Conservation (phyloP, 2,888 invertebrate genomes). For the Calameuta idolon region DNA sequence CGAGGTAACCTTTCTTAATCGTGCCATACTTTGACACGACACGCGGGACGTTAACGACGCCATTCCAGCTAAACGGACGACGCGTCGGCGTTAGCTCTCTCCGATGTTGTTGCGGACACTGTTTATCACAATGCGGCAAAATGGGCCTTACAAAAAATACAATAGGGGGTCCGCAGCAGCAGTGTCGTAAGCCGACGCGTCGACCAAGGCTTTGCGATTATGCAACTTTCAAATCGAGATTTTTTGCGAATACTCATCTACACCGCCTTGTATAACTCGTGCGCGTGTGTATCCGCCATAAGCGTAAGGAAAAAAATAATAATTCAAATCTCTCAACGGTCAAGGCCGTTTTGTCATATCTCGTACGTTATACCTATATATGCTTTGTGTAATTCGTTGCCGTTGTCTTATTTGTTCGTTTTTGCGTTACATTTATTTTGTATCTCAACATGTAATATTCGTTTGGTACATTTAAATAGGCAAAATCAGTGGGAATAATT, state of each 20-base stretch:
- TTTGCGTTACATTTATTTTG: not conserved
- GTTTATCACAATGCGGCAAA: slow-evolving; percentile 66
- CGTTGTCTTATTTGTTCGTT: not conserved
- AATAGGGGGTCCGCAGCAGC: slow-evolving; percentile 54
- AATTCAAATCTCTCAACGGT: not conserved
- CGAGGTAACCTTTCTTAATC: not conserved
- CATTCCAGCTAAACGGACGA: not conserved
- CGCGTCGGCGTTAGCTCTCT: slow-evolving; percentile 17
- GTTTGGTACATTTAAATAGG: not conserved
- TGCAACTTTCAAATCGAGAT: not conserved
- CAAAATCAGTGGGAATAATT: not conserved
- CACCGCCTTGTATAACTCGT: not conserved
- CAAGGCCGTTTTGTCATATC: not conserved
- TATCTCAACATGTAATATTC: not conserved
- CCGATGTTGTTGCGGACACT: slow-evolving; percentile 57
- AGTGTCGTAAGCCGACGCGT: slow-evolving; percentile 8
- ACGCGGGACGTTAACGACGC: not conserved
- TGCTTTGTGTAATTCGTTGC: not conserved
- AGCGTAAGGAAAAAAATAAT: not conserved
- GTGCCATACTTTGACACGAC: not conserved
- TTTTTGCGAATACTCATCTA: not conserved
- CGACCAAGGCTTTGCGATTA: not conserved
- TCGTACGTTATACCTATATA: not conserved
- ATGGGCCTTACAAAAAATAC: slow-evolving; percentile 66
- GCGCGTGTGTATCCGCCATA: not conserved